Evolutionary conservation across 1,140 invertebrate species (phyloP), one percentile per base, ranked within the genome.

Genomic region (Drosophila malerkotliana): DNA sequence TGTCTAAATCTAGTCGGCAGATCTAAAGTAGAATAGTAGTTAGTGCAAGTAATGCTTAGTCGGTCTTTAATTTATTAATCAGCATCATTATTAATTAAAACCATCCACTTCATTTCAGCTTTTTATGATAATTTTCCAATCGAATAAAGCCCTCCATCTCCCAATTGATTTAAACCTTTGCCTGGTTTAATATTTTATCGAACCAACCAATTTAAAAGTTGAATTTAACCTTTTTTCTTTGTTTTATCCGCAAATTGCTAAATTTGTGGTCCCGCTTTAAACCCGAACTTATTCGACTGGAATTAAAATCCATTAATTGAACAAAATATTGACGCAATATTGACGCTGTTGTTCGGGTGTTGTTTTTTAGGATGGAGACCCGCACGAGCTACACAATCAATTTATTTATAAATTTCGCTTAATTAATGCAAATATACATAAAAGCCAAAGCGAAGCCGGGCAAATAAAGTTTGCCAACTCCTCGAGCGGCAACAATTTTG

Each of bases 341-440:
- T 44, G 26, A 44, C 12, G 54, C 53, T 48, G 3, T 34, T 47
- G 37, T 45, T 57, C 8, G 26, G 30, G 62, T 58, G 55, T 59
- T 66, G 48, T 64, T 73, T 48, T 48, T n/a, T 51, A 7, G 14
- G 44, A 47, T 18, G 15, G 59, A 24, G 18, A 18, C 18, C 24
- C 48, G 63, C 71, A 74, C 77, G 77, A 71, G 78, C 78, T 56
- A 52, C 72, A 72, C 62, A 87, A 81, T 87, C 77, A 80, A 88
- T 85, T 82, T 85, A 85, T 87, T 85, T 85, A 69, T 82, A 87
- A 60, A 62, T 66, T 67, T 59, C 24, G 74, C 82, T 87, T 85
- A 85, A 85, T 85, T 85, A 85, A 85, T 85, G 82, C 82, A 85
- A 87, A 85, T 68, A 57, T 39, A 72, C 61, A 53, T 39, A 72